phyloP scores from a whole-genome alignment of 2,888 invertebrate species.

The Eulithis prunata region DNA sequence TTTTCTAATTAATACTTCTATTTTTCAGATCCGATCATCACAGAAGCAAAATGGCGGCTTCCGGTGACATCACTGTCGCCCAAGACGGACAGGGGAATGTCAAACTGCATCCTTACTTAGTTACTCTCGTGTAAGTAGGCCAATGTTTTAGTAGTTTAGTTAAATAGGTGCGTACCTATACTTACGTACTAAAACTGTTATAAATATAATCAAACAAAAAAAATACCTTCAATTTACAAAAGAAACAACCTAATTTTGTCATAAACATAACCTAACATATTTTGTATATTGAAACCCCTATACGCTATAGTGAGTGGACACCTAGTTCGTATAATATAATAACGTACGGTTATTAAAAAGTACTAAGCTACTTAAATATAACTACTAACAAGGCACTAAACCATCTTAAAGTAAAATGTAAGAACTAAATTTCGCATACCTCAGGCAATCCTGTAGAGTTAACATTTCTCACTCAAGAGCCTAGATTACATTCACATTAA shows the following conservation, averaged over 20 bases:
- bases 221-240: no score
- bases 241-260: no score
- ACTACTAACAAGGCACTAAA: not conserved
- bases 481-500: not conserved
- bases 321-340: no score
- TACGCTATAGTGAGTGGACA: no score
- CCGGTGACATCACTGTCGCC: slow-evolving; percentile 60
- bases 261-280: no score
- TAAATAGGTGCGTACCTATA: no score
- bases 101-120: slow-evolving; percentile 67
- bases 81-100: slow-evolving; percentile 60
- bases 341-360: no score
- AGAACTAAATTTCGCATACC: not conserved
- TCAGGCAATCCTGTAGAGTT: not conserved
- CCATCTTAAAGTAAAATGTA: not conserved
- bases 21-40: slow-evolving; percentile 35
- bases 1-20: not conserved
- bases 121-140: slow-evolving; percentile 67
- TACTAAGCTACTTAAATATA: no score
- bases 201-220: no score
- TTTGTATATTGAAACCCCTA: no score
- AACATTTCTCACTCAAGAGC: not conserved
- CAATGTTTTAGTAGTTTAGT: no score
- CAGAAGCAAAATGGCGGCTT: slow-evolving; percentile 58
- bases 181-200: no score